Evolutionary conservation across 2,797 vertebrate species (phyloP).

Genomic region (Aulostomus chinensis): DNA sequence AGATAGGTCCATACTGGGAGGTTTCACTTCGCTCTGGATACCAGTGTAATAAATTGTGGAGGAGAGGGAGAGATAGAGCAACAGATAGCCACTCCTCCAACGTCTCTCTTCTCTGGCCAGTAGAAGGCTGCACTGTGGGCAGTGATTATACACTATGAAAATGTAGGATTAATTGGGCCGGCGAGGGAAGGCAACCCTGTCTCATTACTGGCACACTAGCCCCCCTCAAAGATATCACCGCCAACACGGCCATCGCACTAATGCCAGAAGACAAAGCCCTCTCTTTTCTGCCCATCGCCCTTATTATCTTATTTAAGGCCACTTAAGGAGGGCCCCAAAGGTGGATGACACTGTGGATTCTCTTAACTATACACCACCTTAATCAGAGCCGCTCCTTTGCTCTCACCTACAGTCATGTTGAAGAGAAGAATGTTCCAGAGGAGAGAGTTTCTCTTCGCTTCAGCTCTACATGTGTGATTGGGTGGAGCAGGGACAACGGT

Average conservation of each 20-base stretch:
- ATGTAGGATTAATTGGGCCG: slow-evolving; percentile 93
- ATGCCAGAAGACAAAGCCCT: slow-evolving; percentile 89
- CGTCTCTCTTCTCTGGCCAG: slow-evolving; percentile 75
- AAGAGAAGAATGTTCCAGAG: slow-evolving; percentile 35
- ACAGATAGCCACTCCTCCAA: slow-evolving; percentile 76
- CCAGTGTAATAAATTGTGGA: slow-evolving; percentile 86
- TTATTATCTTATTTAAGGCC: slow-evolving; percentile 92
- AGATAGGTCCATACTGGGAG: slow-evolving; percentile 88
- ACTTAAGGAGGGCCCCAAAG: slow-evolving; percentile 86
- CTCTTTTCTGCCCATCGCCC: slow-evolving; percentile 84
- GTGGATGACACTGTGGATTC: slow-evolving; percentile 75
- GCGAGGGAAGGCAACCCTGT: slow-evolving; percentile 88
- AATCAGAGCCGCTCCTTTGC: slow-evolving; percentile 69
- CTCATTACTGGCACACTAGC: slow-evolving; percentile 88
- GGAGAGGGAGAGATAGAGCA: slow-evolving; percentile 57
- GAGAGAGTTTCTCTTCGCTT: slow-evolving; percentile 51
- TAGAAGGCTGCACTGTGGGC: slow-evolving; percentile 84
- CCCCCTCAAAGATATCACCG: slow-evolving; percentile 86
- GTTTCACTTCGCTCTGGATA: slow-evolving; percentile 85
- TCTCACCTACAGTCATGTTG: slow-evolving; percentile 58
- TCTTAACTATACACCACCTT: slow-evolving; percentile 64
- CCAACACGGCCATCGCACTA: slow-evolving; percentile 83
- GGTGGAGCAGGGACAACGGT: slow-evolving; percentile 64
- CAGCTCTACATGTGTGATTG: slow-evolving; percentile 69
- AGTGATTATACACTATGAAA: slow-evolving; percentile 91